These are phyloP conservation scores for Rafetus swinhoei DNA, from an alignment of 2,113 vertebrate species.

Conservation along the genomic window DNA sequence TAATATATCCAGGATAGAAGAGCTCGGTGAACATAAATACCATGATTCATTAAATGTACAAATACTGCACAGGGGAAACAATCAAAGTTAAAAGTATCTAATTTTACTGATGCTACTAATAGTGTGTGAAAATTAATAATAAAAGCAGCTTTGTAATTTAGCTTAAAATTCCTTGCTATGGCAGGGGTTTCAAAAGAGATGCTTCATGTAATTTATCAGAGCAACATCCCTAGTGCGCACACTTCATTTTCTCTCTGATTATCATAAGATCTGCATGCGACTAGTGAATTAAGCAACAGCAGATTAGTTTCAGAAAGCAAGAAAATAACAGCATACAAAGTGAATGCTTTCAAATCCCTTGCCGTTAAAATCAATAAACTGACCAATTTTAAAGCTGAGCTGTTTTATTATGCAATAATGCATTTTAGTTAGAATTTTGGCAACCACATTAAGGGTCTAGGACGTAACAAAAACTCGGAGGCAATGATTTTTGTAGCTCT, in stretches of 20 bases:
- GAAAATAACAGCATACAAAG: constrained; percentile 36
- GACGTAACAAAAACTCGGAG: constrained; percentile 41
- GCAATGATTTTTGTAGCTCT: constrained; percentile 19
- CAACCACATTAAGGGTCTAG: neutral
- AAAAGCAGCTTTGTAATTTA: neutral
- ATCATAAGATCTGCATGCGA: constrained; percentile 55
- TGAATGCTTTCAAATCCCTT: constrained; percentile 53
- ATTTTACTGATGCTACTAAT: neutral
- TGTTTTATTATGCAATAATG: constrained; percentile 64
- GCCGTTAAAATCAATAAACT: constrained; percentile 66
- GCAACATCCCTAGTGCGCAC: neutral
- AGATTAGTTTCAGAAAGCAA: constrained; percentile 63
- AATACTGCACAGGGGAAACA: neutral
- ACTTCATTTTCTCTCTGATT: constrained; percentile 61
- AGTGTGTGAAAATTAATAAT: neutral
- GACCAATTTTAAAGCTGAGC: constrained; percentile 60
- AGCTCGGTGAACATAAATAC: neutral
- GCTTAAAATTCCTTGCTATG: neutral
- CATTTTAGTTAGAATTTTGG: constrained; percentile 63
- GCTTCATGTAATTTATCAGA: constrained; percentile 14
- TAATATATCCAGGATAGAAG: neutral
- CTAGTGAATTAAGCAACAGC: neutral
- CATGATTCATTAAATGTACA: neutral
- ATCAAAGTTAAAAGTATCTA: neutral
- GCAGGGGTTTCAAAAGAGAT: constrained; percentile 10